Conservation (phyloP, 2,113 vertebrate species). For the Rhadina sibilatrix region DNA sequence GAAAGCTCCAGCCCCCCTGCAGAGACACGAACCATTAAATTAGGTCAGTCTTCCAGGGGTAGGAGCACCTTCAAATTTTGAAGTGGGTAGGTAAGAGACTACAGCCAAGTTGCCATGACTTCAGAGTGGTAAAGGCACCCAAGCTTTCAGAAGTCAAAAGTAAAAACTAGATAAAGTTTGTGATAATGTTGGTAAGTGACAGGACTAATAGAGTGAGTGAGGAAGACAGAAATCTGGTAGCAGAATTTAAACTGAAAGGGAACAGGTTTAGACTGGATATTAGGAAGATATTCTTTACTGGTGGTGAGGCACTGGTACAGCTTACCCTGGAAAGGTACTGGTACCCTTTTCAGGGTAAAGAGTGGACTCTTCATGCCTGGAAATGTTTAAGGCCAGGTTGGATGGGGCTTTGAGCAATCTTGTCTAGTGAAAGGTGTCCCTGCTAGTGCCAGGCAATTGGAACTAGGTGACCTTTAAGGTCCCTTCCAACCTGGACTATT, state of each 20-base stretch:
- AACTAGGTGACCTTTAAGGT: neutral
- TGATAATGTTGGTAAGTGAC: neutral
- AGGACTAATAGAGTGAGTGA: neutral
- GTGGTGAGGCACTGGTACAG: neutral
- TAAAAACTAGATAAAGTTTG: neutral
- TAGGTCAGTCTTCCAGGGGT: neutral
- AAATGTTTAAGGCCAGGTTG: neutral
- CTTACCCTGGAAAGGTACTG: neutral
- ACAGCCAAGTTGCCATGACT: neutral
- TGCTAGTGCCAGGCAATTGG: fast-evolving
- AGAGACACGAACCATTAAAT: neutral
- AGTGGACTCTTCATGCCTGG: neutral
- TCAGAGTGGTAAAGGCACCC: neutral
- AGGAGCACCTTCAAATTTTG: neutral
- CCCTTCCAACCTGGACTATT: neutral
- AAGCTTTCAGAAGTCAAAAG: neutral
- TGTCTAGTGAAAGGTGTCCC: neutral
- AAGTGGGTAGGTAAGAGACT: neutral
- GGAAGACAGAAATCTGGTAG: neutral
- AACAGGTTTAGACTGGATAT: neutral
- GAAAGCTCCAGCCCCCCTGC: neutral
- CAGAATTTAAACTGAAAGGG: neutral
- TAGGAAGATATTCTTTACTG: neutral
- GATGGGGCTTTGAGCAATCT: neutral
- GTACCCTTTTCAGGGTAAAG: neutral